Percentiles rank a stretch among this genome's conserved stretches.
Evolutionary conservation across 1,140 invertebrate species (phyloP).

Genomic region (Leptinotarsa undecemlineata): DNA sequence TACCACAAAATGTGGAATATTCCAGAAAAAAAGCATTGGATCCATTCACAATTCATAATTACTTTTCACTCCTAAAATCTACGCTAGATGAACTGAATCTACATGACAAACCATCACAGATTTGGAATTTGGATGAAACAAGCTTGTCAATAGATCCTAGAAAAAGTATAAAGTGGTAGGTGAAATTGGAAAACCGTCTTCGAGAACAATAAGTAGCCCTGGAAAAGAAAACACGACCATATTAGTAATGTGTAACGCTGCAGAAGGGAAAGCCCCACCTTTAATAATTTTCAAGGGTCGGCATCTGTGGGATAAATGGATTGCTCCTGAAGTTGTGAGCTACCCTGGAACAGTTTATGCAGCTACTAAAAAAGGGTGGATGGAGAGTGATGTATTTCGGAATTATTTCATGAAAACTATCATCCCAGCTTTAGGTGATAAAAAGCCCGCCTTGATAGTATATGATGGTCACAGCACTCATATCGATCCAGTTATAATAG

Average conservation of each 20-base stretch:
- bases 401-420: slow-evolving; percentile 49
- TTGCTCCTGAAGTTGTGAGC: slow-evolving; percentile 8
- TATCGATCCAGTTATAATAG: slow-evolving; percentile 43
- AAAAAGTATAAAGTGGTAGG: slow-evolving; percentile 51
- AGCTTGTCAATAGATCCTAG: slow-evolving; percentile 44
- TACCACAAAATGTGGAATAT: slow-evolving; percentile 18
- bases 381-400: slow-evolving; percentile 37
- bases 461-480: slow-evolving; percentile 53
- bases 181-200: slow-evolving; percentile 37
- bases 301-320: slow-evolving; percentile 39
- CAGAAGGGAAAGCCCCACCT: slow-evolving; percentile 49
- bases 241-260: slow-evolving; percentile 46
- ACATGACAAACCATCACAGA: slow-evolving; percentile 34
- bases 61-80: slow-evolving; percentile 43
- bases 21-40: slow-evolving; percentile 25
- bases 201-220: slow-evolving; percentile 45
- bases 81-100: slow-evolving; percentile 39
- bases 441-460: slow-evolving; percentile 46
- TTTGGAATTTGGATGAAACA: slow-evolving; percentile 43
- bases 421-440: slow-evolving; percentile 34
- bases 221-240: slow-evolving; percentile 53
- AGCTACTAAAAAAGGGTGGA: slow-evolving; percentile 49
- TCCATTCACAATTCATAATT: slow-evolving; percentile 45
- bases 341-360: slow-evolving; percentile 48
- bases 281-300: slow-evolving; percentile 50